phyloP scores from a whole-genome alignment of 2,113 vertebrate species.

The Corythaeola cristata region DNA sequence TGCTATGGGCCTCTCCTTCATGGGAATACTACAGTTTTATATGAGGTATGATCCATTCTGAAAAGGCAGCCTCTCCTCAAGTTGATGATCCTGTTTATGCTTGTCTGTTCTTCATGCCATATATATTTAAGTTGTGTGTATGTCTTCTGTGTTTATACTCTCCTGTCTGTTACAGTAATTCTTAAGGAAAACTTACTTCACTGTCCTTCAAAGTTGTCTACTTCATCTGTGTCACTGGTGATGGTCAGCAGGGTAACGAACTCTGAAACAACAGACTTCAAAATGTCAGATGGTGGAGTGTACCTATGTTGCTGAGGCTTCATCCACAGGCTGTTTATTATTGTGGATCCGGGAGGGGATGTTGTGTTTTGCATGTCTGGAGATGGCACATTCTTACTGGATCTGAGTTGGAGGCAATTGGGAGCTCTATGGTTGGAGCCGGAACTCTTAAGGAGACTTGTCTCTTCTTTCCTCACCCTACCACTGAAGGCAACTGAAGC shows the following conservation, averaged over 20 bases:
- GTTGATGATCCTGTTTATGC: neutral
- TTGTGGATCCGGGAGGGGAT: neutral
- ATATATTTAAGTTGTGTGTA: neutral
- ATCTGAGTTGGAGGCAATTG: neutral
- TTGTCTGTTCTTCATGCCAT: neutral
- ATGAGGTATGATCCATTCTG: conserved; percentile 81
- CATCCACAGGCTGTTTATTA: neutral
- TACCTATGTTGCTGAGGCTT: neutral
- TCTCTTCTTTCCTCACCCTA: neutral
- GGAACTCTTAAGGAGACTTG: neutral
- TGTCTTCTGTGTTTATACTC: neutral
- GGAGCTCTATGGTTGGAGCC: neutral
- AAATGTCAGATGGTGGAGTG: neutral
- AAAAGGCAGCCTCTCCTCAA: neutral
- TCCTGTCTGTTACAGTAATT: neutral
- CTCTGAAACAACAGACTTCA: neutral
- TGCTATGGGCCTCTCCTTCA: conserved; percentile 95
- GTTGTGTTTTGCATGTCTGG: neutral
- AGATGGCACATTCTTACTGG: neutral
- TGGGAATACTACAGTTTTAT: conserved; percentile 91
- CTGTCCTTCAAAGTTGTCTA: neutral
- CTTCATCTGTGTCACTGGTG: neutral
- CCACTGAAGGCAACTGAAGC: neutral
- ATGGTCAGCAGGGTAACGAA: fast-evolving
- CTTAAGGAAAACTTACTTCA: neutral